A percentile compares a stretch with the other conserved stretches of the same genome.
phyloP scores from a whole-genome alignment of 2,113 vertebrate species.

The Jacana jacana region DNA sequence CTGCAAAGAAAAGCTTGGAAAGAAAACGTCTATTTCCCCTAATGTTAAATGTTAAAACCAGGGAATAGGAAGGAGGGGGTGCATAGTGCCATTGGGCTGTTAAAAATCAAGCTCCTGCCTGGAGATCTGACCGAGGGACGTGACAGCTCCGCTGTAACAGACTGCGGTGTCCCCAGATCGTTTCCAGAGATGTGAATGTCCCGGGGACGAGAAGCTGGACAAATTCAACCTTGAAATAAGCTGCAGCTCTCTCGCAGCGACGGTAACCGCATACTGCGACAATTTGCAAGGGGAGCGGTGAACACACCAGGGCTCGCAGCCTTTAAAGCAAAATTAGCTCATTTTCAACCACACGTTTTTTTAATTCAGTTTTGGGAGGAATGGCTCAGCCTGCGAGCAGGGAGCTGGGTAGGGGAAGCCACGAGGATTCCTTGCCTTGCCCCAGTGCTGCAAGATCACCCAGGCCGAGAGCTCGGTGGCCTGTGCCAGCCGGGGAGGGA shows the following conservation, averaged over 20 bases:
- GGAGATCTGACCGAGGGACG: neutral
- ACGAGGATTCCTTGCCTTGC: neutral
- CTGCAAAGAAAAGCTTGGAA: neutral
- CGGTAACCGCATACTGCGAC: neutral
- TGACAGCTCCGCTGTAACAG: rapidly evolving
- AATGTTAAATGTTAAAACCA: neutral
- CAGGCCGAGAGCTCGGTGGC: rapidly evolving
- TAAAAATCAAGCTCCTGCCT: neutral
- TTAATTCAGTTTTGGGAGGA: neutral
- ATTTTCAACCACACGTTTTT: rapidly evolving
- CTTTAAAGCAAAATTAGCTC: neutral
- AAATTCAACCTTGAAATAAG: slow-evolving; percentile 55
- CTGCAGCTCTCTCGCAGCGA: neutral
- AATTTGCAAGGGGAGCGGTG: neutral
- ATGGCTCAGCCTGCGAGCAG: neutral
- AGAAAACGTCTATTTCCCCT: neutral
- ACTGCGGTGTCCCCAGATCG: neutral
- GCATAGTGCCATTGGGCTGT: neutral
- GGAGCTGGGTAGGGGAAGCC: neutral
- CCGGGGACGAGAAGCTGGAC: slow-evolving; percentile 20
- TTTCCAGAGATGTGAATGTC: slow-evolving; percentile 37
- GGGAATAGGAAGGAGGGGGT: neutral
- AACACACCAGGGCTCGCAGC: neutral
- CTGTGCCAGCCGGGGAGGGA: neutral
- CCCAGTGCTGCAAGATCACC: neutral